Base-by-base conservation (phyloP, 2,797 vertebrate species). In the Syndactyla subalaris region DNA sequence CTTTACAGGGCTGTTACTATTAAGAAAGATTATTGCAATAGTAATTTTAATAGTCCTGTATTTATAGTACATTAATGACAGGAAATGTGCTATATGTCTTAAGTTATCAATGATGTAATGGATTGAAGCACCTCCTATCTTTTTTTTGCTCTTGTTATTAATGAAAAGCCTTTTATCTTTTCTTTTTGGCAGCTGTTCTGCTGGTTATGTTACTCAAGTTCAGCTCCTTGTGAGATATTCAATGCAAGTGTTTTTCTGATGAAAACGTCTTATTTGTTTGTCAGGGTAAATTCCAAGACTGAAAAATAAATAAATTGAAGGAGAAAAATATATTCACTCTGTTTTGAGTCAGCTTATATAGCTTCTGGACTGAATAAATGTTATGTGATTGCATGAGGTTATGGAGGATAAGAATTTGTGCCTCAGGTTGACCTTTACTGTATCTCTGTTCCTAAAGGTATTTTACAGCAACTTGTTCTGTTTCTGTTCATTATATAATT, bases 41-140 rank as follows among this genome's bases (percentile, higher is more conserved):
- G 63, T 48, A 80, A 41, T 89, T 88, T 29, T 65, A 81, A 66
- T 73, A 76, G 48, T 73, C 48, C 32, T 92, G 13, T 90, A 80
- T 93, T 95, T 93, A 43, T 76, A 82, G 55, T 39, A 52, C 57
- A 24, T 57, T 85, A 91, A 81, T 86, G 83, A 71, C 55, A 84
- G 73, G 63, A 93, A 87, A 30, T 73, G 45, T 89, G 49, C 45
- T 91, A 3, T 73, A 18, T 87, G 57, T 92, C 81, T 83, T 52
- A 70, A 75, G 29, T 87, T 88, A 83, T 65, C 52, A 38, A 12
- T 89, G 71, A 79, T 89, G 59, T 84, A 84, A 92, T 70, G 46
- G 19, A n/a, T 43, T 27, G 3, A 70, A 90, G 83, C 32, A 74
- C 3, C 4, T 90, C 39, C n/a, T 79, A 0, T 43, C 26, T 79